Conservation (phyloP, 2,888 invertebrate genomes). For the Epinotia brunnichana region DNA sequence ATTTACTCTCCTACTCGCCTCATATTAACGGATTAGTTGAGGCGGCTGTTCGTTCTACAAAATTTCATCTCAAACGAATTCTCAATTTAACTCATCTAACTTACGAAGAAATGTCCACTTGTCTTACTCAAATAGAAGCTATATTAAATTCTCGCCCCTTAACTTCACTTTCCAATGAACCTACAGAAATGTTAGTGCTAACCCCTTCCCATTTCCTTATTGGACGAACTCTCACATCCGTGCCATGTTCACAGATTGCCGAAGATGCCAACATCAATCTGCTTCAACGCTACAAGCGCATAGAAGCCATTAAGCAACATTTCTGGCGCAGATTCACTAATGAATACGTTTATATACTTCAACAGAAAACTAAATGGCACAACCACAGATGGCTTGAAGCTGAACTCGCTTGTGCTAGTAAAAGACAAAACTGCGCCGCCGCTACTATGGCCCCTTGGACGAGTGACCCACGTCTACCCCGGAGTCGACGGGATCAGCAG, state of each 20-base stretch:
- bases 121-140: constrained; percentile 7
- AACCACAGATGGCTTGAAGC: too few relatives aligned
- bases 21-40: background rate
- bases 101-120: constrained; percentile 1
- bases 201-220: background rate
- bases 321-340: too few relatives aligned
- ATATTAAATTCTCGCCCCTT: background rate
- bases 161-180: background rate
- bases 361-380: too few relatives aligned
- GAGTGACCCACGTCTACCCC: too few relatives aligned
- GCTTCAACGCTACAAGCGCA: too few relatives aligned
- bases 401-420: too few relatives aligned
- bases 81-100: background rate
- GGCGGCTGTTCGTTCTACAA: background rate
- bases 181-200: background rate
- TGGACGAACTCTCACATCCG: background rate
- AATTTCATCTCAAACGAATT: background rate
- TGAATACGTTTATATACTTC: too few relatives aligned
- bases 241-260: too few relatives aligned
- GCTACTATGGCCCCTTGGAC: too few relatives aligned
- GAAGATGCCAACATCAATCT: too few relatives aligned
- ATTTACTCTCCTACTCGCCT: background rate
- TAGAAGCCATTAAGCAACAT: background rate
- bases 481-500: too few relatives aligned
- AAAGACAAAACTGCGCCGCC: too few relatives aligned